phyloP scores from a whole-genome alignment of 2,888 invertebrate species.

The Troglohyphantes excavatus region DNA sequence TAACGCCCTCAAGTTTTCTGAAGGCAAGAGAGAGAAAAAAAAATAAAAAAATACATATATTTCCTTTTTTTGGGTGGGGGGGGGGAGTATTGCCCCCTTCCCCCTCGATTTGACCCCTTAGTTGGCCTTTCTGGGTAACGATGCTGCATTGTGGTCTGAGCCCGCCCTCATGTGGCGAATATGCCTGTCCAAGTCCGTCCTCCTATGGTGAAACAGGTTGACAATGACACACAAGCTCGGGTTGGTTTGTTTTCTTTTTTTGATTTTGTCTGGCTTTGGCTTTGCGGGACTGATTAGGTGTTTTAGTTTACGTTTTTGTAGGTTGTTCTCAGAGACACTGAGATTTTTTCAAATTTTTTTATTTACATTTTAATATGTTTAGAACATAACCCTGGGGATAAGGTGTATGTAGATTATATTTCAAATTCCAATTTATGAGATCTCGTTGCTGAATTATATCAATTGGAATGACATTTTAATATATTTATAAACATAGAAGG shows the following conservation, averaged over 20 bases:
- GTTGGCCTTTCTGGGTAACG: conserved; percentile 46
- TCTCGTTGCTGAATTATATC: too few species aligned
- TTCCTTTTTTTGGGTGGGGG: background rate
- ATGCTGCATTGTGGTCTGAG: conserved; percentile 56
- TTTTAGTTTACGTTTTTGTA: background rate
- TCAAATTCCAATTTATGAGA: too few species aligned
- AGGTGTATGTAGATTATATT: too few species aligned
- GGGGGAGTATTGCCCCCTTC: background rate
- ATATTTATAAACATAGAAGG: too few species aligned
- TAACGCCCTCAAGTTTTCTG: conserved; percentile 62
- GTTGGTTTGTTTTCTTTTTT: background rate
- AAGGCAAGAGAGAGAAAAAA: too few species aligned
- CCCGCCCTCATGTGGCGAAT: conserved; percentile 13
- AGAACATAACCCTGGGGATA: too few species aligned
- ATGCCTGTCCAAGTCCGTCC: conserved; percentile 15
- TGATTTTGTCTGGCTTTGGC: background rate
- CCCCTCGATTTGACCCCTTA: conserved; percentile 51
- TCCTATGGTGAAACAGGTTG: conserved; percentile 44
- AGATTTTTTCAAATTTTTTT: too few species aligned
- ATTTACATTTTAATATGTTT: too few species aligned
- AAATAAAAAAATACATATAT: conserved; percentile 5
- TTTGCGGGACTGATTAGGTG: background rate
- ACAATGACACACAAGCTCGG: conserved; percentile 49
- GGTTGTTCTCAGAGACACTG: background rate
- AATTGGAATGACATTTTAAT: too few species aligned